phyloP scores from a whole-genome alignment of 2,797 vertebrate genomes.

The Melanotaenia pygmaea region DNA sequence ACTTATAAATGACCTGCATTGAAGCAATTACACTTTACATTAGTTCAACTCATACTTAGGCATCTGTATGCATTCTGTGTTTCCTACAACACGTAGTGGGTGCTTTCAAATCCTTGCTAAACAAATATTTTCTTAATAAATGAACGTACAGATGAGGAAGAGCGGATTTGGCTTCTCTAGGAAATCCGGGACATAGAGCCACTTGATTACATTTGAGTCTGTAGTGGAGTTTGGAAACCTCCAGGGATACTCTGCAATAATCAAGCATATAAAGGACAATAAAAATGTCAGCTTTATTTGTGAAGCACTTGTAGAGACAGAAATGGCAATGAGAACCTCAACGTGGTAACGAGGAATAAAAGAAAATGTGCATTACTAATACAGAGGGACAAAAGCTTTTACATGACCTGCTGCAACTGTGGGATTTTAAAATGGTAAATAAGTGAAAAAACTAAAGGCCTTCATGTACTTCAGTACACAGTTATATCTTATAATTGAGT shows the following conservation, averaged over 20 bases:
- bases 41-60: no score
- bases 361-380: not conserved
- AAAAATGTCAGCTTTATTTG: conserved; percentile 4
- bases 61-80: no score
- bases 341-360: not conserved
- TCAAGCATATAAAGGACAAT: not conserved
- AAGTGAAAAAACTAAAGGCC: no score
- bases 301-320: not conserved
- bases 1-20: no score
- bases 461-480: no score
- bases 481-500: no score
- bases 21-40: no score
- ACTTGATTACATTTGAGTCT: conserved; percentile 94
- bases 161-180: conserved; percentile 86
- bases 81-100: not conserved
- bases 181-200: conserved; percentile 97
- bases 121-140: not conserved
- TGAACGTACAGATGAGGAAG: conserved; percentile 91
- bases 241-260: conserved; percentile 94
- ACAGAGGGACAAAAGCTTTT: conserved; percentile 9
- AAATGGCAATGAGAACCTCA: not conserved
- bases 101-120: not conserved
- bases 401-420: not conserved
- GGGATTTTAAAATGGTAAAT: no score
- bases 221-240: conserved; percentile 85